Evolutionary conservation across 2,888 invertebrate species (phyloP).

Genomic region (Bhutanitis thaidina): DNA sequence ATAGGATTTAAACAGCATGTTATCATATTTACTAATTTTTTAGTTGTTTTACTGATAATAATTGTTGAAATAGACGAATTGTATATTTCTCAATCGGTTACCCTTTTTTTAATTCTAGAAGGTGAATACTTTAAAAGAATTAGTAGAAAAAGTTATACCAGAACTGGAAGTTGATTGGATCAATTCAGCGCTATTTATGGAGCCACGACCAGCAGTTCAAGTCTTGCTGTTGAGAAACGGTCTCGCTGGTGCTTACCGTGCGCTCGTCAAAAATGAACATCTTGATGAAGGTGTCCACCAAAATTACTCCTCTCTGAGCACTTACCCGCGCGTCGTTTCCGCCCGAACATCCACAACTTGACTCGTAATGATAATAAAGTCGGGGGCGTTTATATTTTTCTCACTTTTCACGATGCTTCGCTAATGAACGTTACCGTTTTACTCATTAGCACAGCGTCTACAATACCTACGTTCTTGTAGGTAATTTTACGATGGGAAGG

Average conservation of each 20-base stretch:
- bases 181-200: constrained; percentile 53
- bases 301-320: constrained; percentile 38
- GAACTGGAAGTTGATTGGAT: constrained; percentile 46
- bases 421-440: constrained; percentile 58
- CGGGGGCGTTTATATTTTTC: constrained; percentile 57
- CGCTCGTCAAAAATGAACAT: constrained; percentile 44
- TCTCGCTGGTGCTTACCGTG: constrained; percentile 54
- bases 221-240: constrained; percentile 47
- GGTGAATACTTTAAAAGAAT: constrained; percentile 40
- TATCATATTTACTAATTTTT: no score
- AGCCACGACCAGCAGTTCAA: constrained; percentile 51
- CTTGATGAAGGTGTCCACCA: constrained; percentile 38
- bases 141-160: constrained; percentile 42
- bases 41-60: no score
- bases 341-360: constrained; percentile 67
- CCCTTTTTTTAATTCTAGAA: constrained; percentile 33
- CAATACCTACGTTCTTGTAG: neutral
- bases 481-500: neutral
- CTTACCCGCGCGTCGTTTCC: constrained; percentile 60
- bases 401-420: constrained; percentile 43
- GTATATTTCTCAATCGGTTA: no score
- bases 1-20: no score
- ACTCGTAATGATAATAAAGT: constrained; percentile 70
- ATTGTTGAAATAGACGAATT: no score
- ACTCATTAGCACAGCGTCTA: constrained; percentile 32